Percentiles rank a stretch among this genome's conserved stretches.
phyloP scores from a whole-genome alignment of 1,140 invertebrate genomes.

The Charaxes varanes region DNA sequence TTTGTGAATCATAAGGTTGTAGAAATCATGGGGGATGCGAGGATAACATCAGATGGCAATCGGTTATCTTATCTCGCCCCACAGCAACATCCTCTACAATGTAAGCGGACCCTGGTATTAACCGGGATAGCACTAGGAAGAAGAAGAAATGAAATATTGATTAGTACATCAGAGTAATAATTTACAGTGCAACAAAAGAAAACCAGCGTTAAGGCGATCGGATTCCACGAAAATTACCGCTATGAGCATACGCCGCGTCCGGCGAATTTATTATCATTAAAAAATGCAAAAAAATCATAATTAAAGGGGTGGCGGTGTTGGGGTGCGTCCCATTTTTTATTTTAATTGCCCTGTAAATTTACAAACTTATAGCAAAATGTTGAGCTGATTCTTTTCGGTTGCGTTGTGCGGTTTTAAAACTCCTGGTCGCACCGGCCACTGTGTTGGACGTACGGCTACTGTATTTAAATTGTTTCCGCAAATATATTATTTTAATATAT shows the following conservation, averaged over 20 bases:
- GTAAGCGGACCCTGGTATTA: no score
- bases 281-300: constrained; percentile 67
- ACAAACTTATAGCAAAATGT: constrained; percentile 61
- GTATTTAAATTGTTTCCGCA: no score
- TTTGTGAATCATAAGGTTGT: no score
- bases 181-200: constrained; percentile 1
- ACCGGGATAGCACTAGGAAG: no score
- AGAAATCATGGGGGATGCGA: no score
- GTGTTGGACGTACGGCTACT: not conserved
- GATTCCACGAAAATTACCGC: constrained; percentile 22
- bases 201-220: constrained; percentile 19
- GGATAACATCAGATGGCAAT: no score
- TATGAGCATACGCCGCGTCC: constrained; percentile 20
- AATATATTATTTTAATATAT: no score
- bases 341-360: constrained; percentile 70
- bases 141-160: no score
- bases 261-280: constrained; percentile 64
- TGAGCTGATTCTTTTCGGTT: constrained; percentile 18
- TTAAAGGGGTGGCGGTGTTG: constrained; percentile 56
- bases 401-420: constrained; percentile 11
- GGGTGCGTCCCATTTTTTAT: constrained; percentile 65
- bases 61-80: no score
- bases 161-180: no score
- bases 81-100: no score
- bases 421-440: not conserved